These are phyloP conservation scores for Exaiptasia diaphana DNA, from an alignment of 64 coral and sea anemone genomes.

Conservation along the genomic window DNA sequence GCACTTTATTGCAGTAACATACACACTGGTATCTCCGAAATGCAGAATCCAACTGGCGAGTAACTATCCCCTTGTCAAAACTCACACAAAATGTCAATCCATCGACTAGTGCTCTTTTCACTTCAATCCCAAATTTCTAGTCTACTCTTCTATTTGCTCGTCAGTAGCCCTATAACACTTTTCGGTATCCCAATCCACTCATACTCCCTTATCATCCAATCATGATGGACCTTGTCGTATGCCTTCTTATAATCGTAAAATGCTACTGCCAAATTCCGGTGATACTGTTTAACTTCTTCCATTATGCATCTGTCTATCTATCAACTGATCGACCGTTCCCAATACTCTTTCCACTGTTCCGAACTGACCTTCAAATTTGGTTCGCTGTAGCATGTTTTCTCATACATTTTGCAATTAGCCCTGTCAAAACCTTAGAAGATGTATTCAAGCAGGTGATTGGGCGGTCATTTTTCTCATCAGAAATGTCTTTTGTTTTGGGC, in stretches of 20 bases:
- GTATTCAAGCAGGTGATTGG: slow-evolving; percentile 48
- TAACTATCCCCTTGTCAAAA: slow-evolving; percentile 41
- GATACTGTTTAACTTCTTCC: slow-evolving; percentile 46
- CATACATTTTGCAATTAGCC: slow-evolving; percentile 16
- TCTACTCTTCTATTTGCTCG: slow-evolving; percentile 18
- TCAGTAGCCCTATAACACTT: too few species aligned
- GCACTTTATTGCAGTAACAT: background rate
- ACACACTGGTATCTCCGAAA: slow-evolving; percentile 38
- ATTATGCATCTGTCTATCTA: slow-evolving; percentile 28
- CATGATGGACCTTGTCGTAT: too few species aligned
- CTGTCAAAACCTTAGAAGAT: slow-evolving; percentile 23
- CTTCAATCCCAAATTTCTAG: background rate
- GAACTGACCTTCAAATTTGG: slow-evolving; percentile 26
- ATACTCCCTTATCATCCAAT: too few species aligned
- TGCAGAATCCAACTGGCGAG: slow-evolving; percentile 46
- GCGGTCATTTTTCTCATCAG: slow-evolving; percentile 4
- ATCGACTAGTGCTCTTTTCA: background rate
- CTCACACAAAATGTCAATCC: slow-evolving; percentile 12
- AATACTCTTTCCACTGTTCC: background rate
- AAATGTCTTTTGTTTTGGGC: background rate
- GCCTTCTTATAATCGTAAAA: slow-evolving; percentile 28
- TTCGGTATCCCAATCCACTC: too few species aligned
- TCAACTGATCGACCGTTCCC: slow-evolving; percentile 57
- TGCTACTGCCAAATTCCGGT: slow-evolving; percentile 41
- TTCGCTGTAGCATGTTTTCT: background rate